These are phyloP conservation scores for Crepidodera aurea DNA, from an alignment of 2,888 invertebrate genomes.

Conservation along the genomic window DNA sequence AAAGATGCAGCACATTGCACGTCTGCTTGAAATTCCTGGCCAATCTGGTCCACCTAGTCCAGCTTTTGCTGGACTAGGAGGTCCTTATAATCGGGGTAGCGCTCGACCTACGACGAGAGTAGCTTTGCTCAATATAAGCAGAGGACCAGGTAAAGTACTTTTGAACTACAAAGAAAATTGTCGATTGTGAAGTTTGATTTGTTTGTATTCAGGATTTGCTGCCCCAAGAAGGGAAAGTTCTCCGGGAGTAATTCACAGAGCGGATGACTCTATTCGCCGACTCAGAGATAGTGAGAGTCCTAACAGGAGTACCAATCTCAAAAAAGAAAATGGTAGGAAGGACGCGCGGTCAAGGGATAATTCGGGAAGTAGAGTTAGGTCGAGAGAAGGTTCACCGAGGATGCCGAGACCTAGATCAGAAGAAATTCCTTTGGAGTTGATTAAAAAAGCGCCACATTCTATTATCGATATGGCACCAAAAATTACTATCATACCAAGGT, in stretches of 20 bases:
- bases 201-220: slow-evolving; percentile 51
- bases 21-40: slow-evolving; percentile 84
- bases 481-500: slow-evolving; percentile 60
- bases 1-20: slow-evolving; percentile 96
- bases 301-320: slow-evolving; percentile 45
- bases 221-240: slow-evolving; percentile 60
- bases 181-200: neutral
- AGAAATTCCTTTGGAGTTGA: slow-evolving; percentile 83
- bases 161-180: neutral
- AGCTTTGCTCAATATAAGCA: slow-evolving; percentile 56
- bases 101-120: slow-evolving; percentile 49
- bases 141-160: slow-evolving; percentile 55
- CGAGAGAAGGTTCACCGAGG: slow-evolving; percentile 76
- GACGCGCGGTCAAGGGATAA: slow-evolving; percentile 44
- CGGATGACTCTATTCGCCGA: slow-evolving; percentile 51
- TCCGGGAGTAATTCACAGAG: slow-evolving; percentile 57
- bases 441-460: slow-evolving; percentile 68
- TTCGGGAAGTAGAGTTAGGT: slow-evolving; percentile 59
- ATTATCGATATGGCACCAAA: slow-evolving; percentile 61
- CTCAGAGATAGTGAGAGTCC: slow-evolving; percentile 52
- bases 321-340: slow-evolving; percentile 45
- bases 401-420: slow-evolving; percentile 78
- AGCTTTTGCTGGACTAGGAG: slow-evolving; percentile 60
- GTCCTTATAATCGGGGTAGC: slow-evolving; percentile 53
- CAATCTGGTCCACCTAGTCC: slow-evolving; percentile 63